These are phyloP conservation scores for Hylaeus anthracinus DNA, from an alignment of 1,140 invertebrate species.

Conservation along the genomic window DNA sequence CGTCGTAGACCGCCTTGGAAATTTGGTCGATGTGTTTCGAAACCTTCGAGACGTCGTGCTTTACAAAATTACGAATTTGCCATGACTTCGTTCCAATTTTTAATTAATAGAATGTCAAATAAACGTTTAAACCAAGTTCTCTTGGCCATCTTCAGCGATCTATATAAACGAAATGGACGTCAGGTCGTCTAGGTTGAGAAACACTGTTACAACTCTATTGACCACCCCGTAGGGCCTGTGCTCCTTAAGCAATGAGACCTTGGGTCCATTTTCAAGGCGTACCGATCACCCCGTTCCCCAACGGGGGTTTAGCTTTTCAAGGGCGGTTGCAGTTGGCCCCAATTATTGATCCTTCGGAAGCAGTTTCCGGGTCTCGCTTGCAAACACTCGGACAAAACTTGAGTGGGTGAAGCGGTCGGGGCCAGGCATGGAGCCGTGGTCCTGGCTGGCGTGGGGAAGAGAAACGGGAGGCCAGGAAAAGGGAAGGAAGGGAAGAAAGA, in stretches of 20 bases:
- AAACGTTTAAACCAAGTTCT: no score
- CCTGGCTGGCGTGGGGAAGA: not conserved
- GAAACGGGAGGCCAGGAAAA: not conserved
- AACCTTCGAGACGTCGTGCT: no score
- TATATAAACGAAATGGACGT: no score
- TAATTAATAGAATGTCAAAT: no score
- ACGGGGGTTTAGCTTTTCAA: constrained; percentile 64
- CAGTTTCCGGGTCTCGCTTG: constrained; percentile 64
- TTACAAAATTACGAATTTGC: no score
- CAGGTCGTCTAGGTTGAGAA: no score
- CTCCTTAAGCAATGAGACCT: not conserved
- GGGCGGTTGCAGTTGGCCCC: constrained; percentile 60
- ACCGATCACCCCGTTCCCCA: constrained; percentile 20
- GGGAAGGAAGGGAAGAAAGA: not conserved
- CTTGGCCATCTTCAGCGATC: no score
- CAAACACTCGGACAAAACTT: constrained; percentile 66
- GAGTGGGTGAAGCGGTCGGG: constrained; percentile 55
- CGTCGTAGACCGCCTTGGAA: no score
- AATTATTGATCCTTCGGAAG: constrained; percentile 71
- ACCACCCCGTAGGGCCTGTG: no score
- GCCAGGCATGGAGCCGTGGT: constrained; percentile 20
- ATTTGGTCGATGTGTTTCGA: no score
- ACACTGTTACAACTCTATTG: no score
- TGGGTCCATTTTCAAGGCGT: constrained; percentile 29
- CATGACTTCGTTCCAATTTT: no score